Evolutionary conservation across 2,888 invertebrate genomes (phyloP).

Genomic region (Heliconius charithonia): DNA sequence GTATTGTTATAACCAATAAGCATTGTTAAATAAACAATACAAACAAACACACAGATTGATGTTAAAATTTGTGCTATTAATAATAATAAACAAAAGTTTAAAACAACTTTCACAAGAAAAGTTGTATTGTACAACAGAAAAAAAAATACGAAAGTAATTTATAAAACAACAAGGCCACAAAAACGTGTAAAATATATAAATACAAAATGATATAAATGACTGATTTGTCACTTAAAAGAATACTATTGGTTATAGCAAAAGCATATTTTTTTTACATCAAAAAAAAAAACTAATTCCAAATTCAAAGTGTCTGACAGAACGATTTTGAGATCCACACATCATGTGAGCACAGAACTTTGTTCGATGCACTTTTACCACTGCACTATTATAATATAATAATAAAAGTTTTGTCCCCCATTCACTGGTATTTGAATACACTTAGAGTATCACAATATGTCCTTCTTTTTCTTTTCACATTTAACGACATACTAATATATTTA

Average conservation of each 20-base stretch:
- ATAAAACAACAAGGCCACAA: background rate
- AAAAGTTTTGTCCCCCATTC: conserved; percentile 67
- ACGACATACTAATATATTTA: conserved; percentile 78
- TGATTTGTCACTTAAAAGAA: conserved; percentile 3
- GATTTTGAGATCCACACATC: conserved; percentile 71
- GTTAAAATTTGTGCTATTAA: background rate
- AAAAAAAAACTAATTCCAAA: conserved; percentile 54
- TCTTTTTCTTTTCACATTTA: conserved; percentile 81
- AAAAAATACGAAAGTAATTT: too few relatives aligned
- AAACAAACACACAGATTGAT: background rate
- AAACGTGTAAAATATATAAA: background rate
- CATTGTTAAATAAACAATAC: background rate
- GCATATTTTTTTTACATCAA: background rate
- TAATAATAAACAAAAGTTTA: background rate
- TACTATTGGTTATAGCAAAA: conserved; percentile 20
- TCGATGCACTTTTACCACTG: conserved; percentile 64
- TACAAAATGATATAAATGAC: conserved; percentile 14
- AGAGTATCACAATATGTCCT: conserved; percentile 76
- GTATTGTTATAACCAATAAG: conserved; percentile 34
- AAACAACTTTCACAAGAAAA: background rate
- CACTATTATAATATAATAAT: conserved; percentile 64
- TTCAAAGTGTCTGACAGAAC: conserved; percentile 42
- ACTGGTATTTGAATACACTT: conserved; percentile 70
- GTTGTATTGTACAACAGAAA: background rate
- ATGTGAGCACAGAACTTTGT: conserved; percentile 69